Base-by-base conservation (phyloP, 2,113 vertebrate genomes). In the Erpornis zantholeuca region DNA sequence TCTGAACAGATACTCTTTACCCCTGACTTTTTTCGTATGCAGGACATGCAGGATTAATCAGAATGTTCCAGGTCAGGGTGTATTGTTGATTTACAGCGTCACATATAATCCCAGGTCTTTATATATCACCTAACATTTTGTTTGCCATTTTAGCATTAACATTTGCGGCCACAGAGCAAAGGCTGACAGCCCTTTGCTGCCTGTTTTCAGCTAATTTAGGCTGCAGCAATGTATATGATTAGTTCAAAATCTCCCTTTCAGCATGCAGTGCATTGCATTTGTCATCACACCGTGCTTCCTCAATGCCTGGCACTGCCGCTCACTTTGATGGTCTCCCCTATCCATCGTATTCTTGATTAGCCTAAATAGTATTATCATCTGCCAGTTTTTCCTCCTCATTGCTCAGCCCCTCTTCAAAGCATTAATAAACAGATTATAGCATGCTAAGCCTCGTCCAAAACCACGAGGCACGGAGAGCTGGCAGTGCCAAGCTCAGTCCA, bases 311-410 rank as follows among this genome's bases (percentile, higher is more conserved):
- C 47, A 15, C 61, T 78, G 64, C 60, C 5, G 5, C 70, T 93
- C 2, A 1, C 50, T 85, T 80, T 90, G 91, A 92, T 77, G 85
- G 47, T 73, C 70, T 89, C 40, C 44, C 33, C 44, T 72, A 77
- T 90, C 79, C 79, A 59, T 91, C 56, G 33, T 53, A 56, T 25
- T 86, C 56, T 77, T 85, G 91, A 91, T 96, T 94, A 92, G 45
- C 81, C 87, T 87, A 82, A 92, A 95, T 59, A 80, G 77, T 82
- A 79, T 79, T 91, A 92, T 95, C 81, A 79, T 57, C 81, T 96
- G 86, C 71, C 86, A 69, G 16, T 89, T 94, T 96, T 96, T 78
- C 57, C 83, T 86, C 53, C 84, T 73, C 5, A 1, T 69, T 88
- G 85, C 64, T 94, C 52, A 68, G 56, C 63, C 38, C 38, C 78